Evolutionary conservation across 2,888 invertebrate genomes (phyloP).

Genomic region (Cryptus armator): DNA sequence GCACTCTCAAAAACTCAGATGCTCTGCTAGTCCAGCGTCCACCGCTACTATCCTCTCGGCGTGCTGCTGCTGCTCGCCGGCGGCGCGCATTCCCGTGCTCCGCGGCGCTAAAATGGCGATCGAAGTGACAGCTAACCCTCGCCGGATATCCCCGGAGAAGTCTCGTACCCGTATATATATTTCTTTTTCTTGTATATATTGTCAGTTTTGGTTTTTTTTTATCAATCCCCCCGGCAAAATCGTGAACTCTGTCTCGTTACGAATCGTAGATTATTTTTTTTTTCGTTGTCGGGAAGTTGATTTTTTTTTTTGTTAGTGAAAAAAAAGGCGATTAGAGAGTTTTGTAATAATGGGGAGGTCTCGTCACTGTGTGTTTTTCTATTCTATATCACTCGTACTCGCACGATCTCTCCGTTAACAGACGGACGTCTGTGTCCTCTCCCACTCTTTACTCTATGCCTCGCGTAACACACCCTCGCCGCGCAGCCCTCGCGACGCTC

Average conservation of each 20-base stretch:
- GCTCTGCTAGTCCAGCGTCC: conserved; percentile 58
- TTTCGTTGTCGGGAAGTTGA: background rate
- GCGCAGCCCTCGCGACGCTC: conserved; percentile 72
- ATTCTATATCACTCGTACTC: conserved; percentile 37
- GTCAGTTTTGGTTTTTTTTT: no score
- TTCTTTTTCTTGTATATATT: no score
- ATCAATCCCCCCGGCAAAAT: background rate
- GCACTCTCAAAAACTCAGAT: conserved; percentile 51
- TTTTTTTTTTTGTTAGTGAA: background rate
- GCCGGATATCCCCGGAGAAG: conserved; percentile 50
- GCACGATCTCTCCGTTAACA: conserved; percentile 26
- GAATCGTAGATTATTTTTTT: no score
- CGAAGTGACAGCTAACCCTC: conserved; percentile 82
- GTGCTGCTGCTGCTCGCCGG: conserved; percentile 71
- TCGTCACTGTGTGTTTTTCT: background rate
- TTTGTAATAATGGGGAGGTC: background rate
- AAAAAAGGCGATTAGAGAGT: background rate
- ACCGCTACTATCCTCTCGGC: conserved; percentile 56
- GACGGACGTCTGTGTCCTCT: conserved; percentile 34
- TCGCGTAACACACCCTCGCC: conserved; percentile 69
- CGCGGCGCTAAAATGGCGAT: conserved; percentile 84
- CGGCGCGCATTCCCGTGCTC: conserved; percentile 80
- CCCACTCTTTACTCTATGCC: conserved; percentile 33
- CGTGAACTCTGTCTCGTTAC: background rate
- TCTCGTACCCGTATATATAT: conserved; percentile 22